Conservation (phyloP, 2,113 vertebrate genomes). For the Podarcis cretensis region DNA sequence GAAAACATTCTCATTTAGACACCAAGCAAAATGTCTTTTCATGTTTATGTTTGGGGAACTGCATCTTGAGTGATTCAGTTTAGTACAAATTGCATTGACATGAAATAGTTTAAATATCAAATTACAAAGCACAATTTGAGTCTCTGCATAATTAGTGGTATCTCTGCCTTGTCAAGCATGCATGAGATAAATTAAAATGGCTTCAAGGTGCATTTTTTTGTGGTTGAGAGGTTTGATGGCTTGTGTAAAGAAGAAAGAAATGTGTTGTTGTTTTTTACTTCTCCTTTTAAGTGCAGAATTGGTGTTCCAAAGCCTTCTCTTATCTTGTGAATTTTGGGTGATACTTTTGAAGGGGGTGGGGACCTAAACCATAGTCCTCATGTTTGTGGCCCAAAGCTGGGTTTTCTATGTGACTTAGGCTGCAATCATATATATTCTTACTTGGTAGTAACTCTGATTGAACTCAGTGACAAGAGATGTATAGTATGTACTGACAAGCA, state of each 20-base stretch:
- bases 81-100: background rate
- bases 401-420: background rate
- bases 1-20: background rate
- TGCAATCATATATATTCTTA: background rate
- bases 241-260: background rate
- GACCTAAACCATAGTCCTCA: background rate
- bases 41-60: background rate
- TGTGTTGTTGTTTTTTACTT: background rate
- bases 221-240: background rate
- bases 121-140: constrained; percentile 13
- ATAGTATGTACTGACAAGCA: too few species aligned
- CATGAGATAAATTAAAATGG: constrained; percentile 17
- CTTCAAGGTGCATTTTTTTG: constrained; percentile 1
- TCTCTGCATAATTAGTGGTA: background rate
- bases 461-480: too few species aligned
- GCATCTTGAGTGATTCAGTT: background rate
- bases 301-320: background rate
- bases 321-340: background rate
- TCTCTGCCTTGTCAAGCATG: background rate
- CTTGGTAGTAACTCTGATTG: too few species aligned
- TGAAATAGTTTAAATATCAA: constrained; percentile 14
- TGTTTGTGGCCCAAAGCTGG: background rate
- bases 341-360: too few species aligned
- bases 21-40: background rate
- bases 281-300: background rate